Evolutionary conservation across 1,140 invertebrate species (phyloP).

Genomic region (Zaprionus davidi): DNA sequence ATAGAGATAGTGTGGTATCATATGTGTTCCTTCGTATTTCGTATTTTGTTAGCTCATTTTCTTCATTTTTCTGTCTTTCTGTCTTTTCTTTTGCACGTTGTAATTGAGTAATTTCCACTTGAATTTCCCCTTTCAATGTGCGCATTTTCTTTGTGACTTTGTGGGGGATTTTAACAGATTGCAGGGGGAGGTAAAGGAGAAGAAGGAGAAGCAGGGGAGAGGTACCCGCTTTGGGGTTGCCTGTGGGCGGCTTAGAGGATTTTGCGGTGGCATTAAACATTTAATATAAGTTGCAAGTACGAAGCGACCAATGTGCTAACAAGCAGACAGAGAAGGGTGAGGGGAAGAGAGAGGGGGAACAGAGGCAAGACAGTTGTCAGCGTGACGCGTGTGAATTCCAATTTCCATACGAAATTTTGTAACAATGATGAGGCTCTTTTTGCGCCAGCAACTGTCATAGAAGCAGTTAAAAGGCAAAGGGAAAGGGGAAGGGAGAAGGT

Average conservation of each 20-base stretch:
- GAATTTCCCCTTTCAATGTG: slow-evolving; percentile 81
- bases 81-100: slow-evolving; percentile 27
- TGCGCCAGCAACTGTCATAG: slow-evolving; percentile 22
- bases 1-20: slow-evolving; percentile 28
- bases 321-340: slow-evolving; percentile 33
- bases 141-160: slow-evolving; percentile 71
- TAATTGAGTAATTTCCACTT: slow-evolving; percentile 83
- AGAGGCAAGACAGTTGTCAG: slow-evolving; percentile 50
- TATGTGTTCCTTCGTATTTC: slow-evolving; percentile 24
- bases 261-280: slow-evolving; percentile 78
- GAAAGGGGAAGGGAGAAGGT: neutral
- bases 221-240: slow-evolving; percentile 35
- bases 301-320: slow-evolving; percentile 52
- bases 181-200: slow-evolving; percentile 24
- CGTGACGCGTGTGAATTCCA: slow-evolving; percentile 79
- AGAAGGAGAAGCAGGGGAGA: neutral
- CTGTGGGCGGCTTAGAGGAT: slow-evolving; percentile 57
- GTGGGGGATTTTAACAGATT: slow-evolving; percentile 79
- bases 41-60: slow-evolving; percentile 36
- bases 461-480: slow-evolving; percentile 19
- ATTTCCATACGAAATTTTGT: slow-evolving; percentile 67
- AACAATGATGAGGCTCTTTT: slow-evolving; percentile 73
- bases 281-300: slow-evolving; percentile 70
- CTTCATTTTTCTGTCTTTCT: slow-evolving; percentile 8
- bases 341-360: neutral